A percentile compares a stretch with the other conserved stretches of the same genome.
Evolutionary conservation across 2,113 vertebrate species (phyloP).

Genomic region (Prochilodus magdalenae): DNA sequence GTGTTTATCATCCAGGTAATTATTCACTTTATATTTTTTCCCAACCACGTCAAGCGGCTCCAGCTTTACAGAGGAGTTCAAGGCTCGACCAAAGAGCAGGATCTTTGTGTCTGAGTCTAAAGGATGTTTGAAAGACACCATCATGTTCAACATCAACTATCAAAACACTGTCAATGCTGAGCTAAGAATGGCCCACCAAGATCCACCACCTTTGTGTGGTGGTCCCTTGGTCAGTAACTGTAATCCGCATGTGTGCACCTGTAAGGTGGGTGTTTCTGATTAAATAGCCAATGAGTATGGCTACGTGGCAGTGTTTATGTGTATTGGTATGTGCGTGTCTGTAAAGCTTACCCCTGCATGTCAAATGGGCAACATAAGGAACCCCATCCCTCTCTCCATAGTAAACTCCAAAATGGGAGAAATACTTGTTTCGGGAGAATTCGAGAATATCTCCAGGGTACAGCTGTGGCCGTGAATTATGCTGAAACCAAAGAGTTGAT

Average conservation of each 20-base stretch:
- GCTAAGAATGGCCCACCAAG: too few species aligned
- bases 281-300: not conserved
- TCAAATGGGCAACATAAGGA: conserved; percentile 79
- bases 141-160: too few species aligned
- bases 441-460: conserved; percentile 80
- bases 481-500: conserved; percentile 57
- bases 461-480: conserved; percentile 61
- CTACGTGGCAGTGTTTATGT: not conserved
- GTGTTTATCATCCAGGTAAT: conserved; percentile 73
- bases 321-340: not conserved
- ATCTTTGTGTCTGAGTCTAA: conserved; percentile 76
- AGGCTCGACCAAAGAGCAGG: conserved; percentile 73
- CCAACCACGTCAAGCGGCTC: conserved; percentile 76
- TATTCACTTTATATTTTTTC: conserved; percentile 76
- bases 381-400: conserved; percentile 79
- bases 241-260: too few species aligned
- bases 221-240: too few species aligned
- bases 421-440: conserved; percentile 77
- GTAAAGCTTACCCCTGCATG: conserved; percentile 67
- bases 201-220: too few species aligned
- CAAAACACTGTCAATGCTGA: not conserved
- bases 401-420: conserved; percentile 78
- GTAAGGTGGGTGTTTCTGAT: not conserved
- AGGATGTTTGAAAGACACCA: not conserved
- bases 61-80: conserved; percentile 75